Conservation (phyloP, 2,797 vertebrate species). For the Percopsis omiscomaycus region DNA sequence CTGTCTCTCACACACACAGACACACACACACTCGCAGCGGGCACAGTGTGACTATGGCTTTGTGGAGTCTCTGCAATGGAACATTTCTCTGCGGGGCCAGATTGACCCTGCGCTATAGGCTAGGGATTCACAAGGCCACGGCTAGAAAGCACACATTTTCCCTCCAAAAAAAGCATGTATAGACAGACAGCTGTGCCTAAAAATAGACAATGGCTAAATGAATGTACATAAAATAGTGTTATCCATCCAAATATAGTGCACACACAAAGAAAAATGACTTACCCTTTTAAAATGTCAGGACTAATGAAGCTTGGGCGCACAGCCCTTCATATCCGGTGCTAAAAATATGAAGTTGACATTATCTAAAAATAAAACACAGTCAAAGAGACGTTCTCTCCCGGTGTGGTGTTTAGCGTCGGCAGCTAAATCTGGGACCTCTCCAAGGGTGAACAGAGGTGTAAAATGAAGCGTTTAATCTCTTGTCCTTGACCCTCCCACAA, state of each 20-base stretch:
- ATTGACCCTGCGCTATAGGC: slow-evolving; percentile 70
- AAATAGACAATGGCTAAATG: neutral
- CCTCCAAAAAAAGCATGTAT: neutral
- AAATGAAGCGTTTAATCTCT: slow-evolving; percentile 42
- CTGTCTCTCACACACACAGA: slow-evolving; percentile 5
- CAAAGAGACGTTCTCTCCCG: slow-evolving; percentile 14
- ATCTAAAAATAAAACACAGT: slow-evolving; percentile 47
- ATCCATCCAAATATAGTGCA: slow-evolving; percentile 11
- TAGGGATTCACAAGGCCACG: slow-evolving; percentile 53
- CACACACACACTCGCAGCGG: slow-evolving; percentile 20
- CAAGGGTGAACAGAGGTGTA: slow-evolving; percentile 30
- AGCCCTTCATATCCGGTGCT: slow-evolving; percentile 10
- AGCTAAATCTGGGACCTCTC: slow-evolving; percentile 7
- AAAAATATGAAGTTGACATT: slow-evolving; percentile 31
- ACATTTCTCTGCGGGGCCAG: slow-evolving; percentile 79
- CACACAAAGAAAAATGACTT: slow-evolving; percentile 11
- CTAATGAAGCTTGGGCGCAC: slow-evolving; percentile 24
- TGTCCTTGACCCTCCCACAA: slow-evolving; percentile 5
- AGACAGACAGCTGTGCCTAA: neutral
- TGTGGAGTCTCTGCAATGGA: slow-evolving; percentile 69
- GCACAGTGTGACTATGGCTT: slow-evolving; percentile 60
- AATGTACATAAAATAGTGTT: slow-evolving; percentile 25
- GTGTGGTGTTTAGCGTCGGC: slow-evolving; percentile 22
- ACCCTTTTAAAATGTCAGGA: slow-evolving; percentile 45
- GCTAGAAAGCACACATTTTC: slow-evolving; percentile 2